Evolutionary conservation across 2,888 invertebrate genomes (phyloP), one percentile per base, ranked within the genome.

Genomic region (Drosophila testacea): DNA sequence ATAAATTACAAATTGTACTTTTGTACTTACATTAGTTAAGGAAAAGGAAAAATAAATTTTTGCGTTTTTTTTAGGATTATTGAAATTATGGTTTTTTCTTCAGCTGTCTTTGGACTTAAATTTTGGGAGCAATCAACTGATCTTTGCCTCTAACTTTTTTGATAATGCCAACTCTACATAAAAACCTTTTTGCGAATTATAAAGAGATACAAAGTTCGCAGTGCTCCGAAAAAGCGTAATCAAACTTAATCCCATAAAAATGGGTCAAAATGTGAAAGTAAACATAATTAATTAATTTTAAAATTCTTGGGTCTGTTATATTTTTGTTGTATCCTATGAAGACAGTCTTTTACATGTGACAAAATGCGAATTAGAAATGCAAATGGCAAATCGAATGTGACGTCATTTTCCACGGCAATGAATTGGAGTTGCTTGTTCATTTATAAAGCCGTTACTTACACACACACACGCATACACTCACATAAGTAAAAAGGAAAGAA

Each of bases 361-460:
- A 50, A 46, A 36, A 62, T 57, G 51, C 57, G 57, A 41, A 64
- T 62, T 56, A 50, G 44, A 73, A 65, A 73, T 60, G 47, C 38
- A 65, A 65, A 69, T 62, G 42, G 34, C 48, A 44, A 36, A 38
- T 39, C 28, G 42, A 27, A 36, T 57, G 42, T 78, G 74, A 60
- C 79, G 79, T 69, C 76, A 69, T 47, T 41, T 22, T n/a, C 11
- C 10, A n/a, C 32, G 44, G 16, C 73, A 64, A 73, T 76, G 61
- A 78, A 78, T 73, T 65, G 60, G 56, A 77, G 69, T 73, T 69
- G 63, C 57, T 79, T 70, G 59, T 74, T 60, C 57, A 61, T 13
- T 56, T 68, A 56, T 39, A 72, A 67, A 77, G 52, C 77, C 79
- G 77, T 77, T 77, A 77, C 51, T 41, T 66, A 41, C 27, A 9